Evolutionary conservation across 1,140 invertebrate species (phyloP), one percentile per base, ranked within the genome.

Genomic region (Augochlora pura): DNA sequence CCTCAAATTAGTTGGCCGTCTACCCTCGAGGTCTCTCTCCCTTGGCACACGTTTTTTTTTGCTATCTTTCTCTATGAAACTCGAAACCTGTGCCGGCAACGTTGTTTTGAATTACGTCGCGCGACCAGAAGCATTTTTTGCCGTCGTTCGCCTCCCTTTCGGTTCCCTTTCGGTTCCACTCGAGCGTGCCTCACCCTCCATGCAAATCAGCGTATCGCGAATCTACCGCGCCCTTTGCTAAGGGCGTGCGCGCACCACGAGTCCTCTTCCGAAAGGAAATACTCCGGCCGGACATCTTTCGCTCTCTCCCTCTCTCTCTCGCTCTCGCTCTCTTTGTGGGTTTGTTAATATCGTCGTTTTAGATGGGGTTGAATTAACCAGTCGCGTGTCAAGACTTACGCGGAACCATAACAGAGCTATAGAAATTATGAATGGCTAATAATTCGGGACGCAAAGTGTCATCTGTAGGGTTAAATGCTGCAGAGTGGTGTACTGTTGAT

Each of bases 1-100:
- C 90, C 88, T 88, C 87, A 88, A 91, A 91, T 91, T 88, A 90
- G 83, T 73, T 71, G 80, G 69, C 84, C 77, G 81, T 79, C 85
- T 59, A 38, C 62, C 57, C 72, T 72, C 54, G 46, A 32, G 59
- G 18, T 66, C 27, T 42, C 27, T 42, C 32, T 10, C 27, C 23
- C 23, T n/a, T 2, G 21, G 27, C n/a, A n/a, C 21, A 7, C 5
- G 1, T 57, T 27, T 27, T 49, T 76, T 80, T 80, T 73, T 69
- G 57, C 2, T 32, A 32, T 32, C 1, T 32, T 4, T 38, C 18
- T 7, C 38, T 5, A 49, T 39, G 84, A 83, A 89, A 88, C 80
- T 78, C 84, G 81, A 90, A 85, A 89, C 81, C 81, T 27, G 79
- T 65, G 74, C 66, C 65, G 54, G 49, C 63, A 65, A 78, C 66